Conservation (phyloP, 1,140 invertebrate species). For the Colletes gigas region DNA sequence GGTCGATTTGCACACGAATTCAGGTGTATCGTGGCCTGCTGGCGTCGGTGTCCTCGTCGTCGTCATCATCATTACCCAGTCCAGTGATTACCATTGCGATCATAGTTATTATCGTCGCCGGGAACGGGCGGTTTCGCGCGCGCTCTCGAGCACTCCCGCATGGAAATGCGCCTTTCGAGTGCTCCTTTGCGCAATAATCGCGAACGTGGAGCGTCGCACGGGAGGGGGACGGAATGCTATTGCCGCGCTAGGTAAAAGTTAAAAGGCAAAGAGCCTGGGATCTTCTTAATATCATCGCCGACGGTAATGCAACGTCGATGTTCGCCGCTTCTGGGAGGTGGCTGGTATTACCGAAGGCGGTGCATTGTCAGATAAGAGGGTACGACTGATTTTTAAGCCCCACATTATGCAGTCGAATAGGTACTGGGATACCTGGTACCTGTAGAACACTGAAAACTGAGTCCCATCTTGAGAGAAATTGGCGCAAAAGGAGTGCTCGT, state of each 20-base stretch:
- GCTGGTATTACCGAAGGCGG: neutral
- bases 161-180: slow-evolving; percentile 47
- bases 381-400: neutral
- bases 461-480: too few relatives aligned
- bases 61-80: slow-evolving; percentile 21
- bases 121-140: slow-evolving; percentile 18
- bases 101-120: slow-evolving; percentile 42
- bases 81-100: slow-evolving; percentile 17
- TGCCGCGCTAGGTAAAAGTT: slow-evolving; percentile 54
- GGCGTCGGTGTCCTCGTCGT: slow-evolving; percentile 18
- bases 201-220: slow-evolving; percentile 3
- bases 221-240: slow-evolving; percentile 36
- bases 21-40: slow-evolving; percentile 26
- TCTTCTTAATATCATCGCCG: slow-evolving; percentile 31
- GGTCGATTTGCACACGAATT: slow-evolving; percentile 75
- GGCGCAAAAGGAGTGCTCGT: too few relatives aligned
- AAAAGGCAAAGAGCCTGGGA: slow-evolving; percentile 43
- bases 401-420: too few relatives aligned
- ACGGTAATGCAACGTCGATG: slow-evolving; percentile 12
- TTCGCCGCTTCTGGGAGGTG: neutral
- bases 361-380: neutral
- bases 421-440: too few relatives aligned
- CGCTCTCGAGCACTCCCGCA: slow-evolving; percentile 27
- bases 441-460: too few relatives aligned
- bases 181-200: slow-evolving; percentile 57